Evolutionary conservation across 2,888 invertebrate genomes (phyloP).

Genomic region (Clistopyga incitator): DNA sequence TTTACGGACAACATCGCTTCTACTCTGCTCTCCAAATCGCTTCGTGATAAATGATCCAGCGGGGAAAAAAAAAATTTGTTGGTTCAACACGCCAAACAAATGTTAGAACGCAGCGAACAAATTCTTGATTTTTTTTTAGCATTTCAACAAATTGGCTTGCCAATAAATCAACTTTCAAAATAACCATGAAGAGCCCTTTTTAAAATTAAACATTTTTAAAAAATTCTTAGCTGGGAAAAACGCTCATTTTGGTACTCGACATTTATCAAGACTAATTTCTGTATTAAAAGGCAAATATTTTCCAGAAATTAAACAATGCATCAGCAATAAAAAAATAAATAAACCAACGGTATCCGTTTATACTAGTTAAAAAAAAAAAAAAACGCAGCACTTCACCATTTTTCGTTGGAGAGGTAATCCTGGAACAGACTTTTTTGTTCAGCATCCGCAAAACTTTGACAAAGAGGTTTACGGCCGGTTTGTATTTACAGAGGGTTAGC

Average conservation of each 20-base stretch:
- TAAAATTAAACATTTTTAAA: too few relatives aligned
- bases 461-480: constrained; percentile 41
- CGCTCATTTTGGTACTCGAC: not conserved
- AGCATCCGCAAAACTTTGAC: constrained; percentile 42
- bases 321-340: not conserved
- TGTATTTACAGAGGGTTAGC: constrained; percentile 61
- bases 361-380: not conserved
- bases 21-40: not conserved
- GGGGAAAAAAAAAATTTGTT: too few relatives aligned
- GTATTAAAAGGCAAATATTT: not conserved
- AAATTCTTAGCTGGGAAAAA: not conserved
- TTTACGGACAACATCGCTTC: not conserved
- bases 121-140: too few relatives aligned
- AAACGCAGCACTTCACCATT: not conserved
- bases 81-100: too few relatives aligned
- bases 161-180: too few relatives aligned
- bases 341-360: not conserved
- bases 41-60: not conserved
- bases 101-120: too few relatives aligned
- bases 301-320: not conserved
- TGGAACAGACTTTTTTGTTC: constrained; percentile 18
- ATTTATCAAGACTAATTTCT: not conserved
- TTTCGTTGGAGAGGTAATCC: not conserved
- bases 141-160: too few relatives aligned
- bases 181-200: too few relatives aligned